Conservation (phyloP, 2,113 vertebrate species). For the Zootoca vivipara region DNA sequence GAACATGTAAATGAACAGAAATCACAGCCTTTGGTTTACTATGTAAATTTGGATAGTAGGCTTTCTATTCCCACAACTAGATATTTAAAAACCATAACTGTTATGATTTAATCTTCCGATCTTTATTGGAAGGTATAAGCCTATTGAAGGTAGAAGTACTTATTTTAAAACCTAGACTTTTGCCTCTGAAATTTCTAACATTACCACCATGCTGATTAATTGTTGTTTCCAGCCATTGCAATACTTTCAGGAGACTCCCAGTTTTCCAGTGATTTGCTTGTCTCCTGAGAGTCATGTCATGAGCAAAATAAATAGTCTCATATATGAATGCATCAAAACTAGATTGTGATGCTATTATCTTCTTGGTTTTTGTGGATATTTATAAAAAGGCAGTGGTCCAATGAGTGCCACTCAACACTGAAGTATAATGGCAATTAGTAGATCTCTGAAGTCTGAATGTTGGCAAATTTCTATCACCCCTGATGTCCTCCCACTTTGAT, state of each 20-base stretch:
- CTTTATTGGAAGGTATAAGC: neutral
- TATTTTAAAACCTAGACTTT: neutral
- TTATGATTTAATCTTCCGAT: neutral
- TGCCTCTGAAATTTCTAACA: neutral
- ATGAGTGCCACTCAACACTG: neutral
- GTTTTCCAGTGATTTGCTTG: neutral
- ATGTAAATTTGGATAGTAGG: neutral
- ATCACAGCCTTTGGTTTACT: neutral
- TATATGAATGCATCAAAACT: neutral
- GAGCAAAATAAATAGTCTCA: neutral
- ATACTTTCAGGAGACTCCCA: neutral
- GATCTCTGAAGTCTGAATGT: neutral
- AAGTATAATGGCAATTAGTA: neutral
- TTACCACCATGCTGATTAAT: neutral
- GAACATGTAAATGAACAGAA: neutral
- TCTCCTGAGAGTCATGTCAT: neutral
- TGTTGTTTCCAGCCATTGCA: neutral
- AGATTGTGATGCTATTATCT: neutral
- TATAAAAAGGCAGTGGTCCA: neutral
- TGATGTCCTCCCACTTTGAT: neutral
- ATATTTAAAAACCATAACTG: neutral
- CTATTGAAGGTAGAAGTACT: neutral
- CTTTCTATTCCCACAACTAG: neutral
- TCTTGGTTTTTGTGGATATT: slow-evolving; percentile 6
- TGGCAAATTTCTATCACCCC: neutral